Conservation (phyloP, 1,140 invertebrate genomes). For the Drosophila chauvacae region DNA sequence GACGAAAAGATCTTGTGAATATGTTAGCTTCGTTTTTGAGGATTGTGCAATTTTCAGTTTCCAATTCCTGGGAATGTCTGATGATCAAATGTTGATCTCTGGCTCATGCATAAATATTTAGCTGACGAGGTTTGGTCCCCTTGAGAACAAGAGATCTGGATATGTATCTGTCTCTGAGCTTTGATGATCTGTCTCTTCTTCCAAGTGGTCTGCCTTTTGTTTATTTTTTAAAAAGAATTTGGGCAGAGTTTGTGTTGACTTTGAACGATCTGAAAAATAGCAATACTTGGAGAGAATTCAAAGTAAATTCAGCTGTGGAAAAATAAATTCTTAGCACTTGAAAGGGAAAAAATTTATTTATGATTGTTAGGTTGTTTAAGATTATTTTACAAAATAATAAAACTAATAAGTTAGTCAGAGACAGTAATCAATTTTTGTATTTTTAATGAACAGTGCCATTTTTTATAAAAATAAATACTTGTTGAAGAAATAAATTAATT, state of each 20-base stretch:
- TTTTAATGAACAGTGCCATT: not conserved
- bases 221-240: not conserved
- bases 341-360: not conserved
- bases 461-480: not conserved
- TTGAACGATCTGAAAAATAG: not conserved
- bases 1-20: constrained; percentile 15
- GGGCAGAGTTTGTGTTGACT: constrained; percentile 1
- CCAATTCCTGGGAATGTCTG: constrained; percentile 32
- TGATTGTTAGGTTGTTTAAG: no score
- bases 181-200: not conserved
- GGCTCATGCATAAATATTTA: constrained; percentile 74
- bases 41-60: constrained; percentile 44
- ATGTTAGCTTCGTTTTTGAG: constrained; percentile 10
- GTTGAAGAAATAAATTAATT: no score
- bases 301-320: not conserved
- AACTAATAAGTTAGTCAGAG: not conserved
- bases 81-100: constrained; percentile 55
- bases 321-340: not conserved
- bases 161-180: not conserved
- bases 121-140: constrained; percentile 16
- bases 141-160: constrained; percentile 1
- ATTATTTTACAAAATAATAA: not conserved
- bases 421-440: no score
- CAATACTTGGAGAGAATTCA: no score
- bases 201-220: not conserved